Base-by-base conservation (phyloP, 2,797 vertebrate species). In the Hirundo rustica region DNA sequence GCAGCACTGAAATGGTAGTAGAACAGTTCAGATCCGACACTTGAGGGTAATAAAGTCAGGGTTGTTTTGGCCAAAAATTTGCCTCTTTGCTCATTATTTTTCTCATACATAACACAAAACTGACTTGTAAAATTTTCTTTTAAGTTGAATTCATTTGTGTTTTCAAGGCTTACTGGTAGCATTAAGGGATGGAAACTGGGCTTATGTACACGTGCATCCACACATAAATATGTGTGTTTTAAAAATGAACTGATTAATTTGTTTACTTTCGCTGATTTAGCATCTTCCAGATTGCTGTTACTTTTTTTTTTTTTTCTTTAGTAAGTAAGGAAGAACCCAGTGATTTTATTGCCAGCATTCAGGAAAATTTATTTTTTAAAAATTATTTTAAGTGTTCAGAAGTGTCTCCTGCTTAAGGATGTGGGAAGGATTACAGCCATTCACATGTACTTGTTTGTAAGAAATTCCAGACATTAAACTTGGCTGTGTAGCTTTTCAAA, bases 131-230 rank as follows among this genome's bases (percentile, higher is more conserved):
- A 71, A 22, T n/a, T 77, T 77, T n/a, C 66, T 48, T 66, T 91
- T 34, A 71, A 50, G 42, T 42, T 74, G 23, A 53, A 73, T 60
- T 18, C 27, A 26, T 61, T 73, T 71, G 2, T 83, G 4, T 72
- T 91, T 91, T 65, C 12, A 40, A 51, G 27, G 21, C 14, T 91
- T 93, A n/a, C 2, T 0, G 3, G 5, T 58, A 65, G 13, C 11
- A 29, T 71, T n/a, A n/a, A 60, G n/a, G 25, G 57, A 11, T 48
- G 16, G 51, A 34, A 62, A 34, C 21, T 23, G 13, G 1, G 2
- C 64, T 53, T 82, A 7, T 42, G 2, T 85, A 14, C 10, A 3
- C 0, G 1, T 38, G 2, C 2, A 13, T 66, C 11, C 30, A 14
- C 25, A 23, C 7, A 22, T 6, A 42, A 76, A 36, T 60, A 7